These are phyloP conservation scores for Drosophila fulvimacula DNA, from an alignment of 2,888 invertebrate species.

Conservation along the genomic window DNA sequence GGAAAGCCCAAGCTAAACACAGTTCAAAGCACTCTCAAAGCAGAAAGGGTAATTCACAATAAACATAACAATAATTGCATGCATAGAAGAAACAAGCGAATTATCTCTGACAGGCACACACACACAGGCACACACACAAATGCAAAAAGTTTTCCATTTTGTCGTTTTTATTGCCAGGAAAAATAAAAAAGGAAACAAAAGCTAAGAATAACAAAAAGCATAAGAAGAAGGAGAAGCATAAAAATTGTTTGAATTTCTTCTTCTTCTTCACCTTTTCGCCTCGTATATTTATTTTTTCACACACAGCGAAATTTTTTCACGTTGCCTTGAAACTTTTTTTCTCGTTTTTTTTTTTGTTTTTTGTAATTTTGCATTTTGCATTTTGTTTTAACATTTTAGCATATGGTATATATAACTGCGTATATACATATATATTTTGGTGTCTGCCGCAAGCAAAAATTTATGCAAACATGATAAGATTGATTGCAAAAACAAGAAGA, in stretches of 20 bases:
- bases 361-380: slow-evolving; percentile 59
- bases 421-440: background rate
- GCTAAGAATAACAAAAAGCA: slow-evolving; percentile 12
- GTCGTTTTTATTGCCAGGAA: slow-evolving; percentile 50
- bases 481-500: slow-evolving; percentile 62
- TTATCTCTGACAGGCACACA: slow-evolving; percentile 36
- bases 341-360: too few species aligned
- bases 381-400: slow-evolving; percentile 58
- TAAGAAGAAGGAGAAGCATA: slow-evolving; percentile 32
- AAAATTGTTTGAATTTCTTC: slow-evolving; percentile 20
- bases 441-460: slow-evolving; percentile 60
- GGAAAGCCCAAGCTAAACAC: slow-evolving; percentile 2
- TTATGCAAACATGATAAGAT: slow-evolving; percentile 76
- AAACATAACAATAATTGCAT: slow-evolving; percentile 45
- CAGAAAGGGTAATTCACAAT: slow-evolving; percentile 34
- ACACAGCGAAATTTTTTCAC: slow-evolving; percentile 12
- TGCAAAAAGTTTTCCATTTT: slow-evolving; percentile 59
- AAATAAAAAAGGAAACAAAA: slow-evolving; percentile 6
- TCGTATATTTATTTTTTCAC: slow-evolving; percentile 4
- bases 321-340: slow-evolving; percentile 46
- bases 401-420: slow-evolving; percentile 51
- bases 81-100: slow-evolving; percentile 41
- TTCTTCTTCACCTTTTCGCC: slow-evolving; percentile 14
- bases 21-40: slow-evolving; percentile 21
- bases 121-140: slow-evolving; percentile 51